Evolutionary conservation across 2,888 invertebrate species (phyloP), one percentile per base, ranked within the genome.

Genomic region (Idaea dimidiata): DNA sequence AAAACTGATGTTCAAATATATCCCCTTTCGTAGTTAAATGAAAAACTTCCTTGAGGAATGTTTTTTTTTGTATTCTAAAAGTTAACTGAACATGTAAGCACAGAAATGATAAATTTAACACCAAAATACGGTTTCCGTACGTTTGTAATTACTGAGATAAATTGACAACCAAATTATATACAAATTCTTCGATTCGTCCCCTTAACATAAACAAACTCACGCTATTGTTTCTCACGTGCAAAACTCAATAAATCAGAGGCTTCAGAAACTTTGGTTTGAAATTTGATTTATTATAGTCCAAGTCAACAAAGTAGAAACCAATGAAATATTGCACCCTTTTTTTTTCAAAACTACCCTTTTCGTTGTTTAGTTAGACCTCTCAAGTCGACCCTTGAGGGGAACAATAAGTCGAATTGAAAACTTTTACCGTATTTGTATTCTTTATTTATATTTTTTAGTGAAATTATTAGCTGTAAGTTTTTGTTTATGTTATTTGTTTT

Each of bases 221-320:
- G 14, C 14, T 4, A 18, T 18, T 56, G 18, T 18, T 56, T 17
- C 17, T 18, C 10, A 16, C 17, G 7, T 1, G 16, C 17, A 56
- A n/a, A 56, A 31, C 56, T 60, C 66, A 66, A 58, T 68, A 67
- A 70, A 68, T 68, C 67, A 68, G 60, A 56, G 66, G 65, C 58
- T 68, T 66, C 33, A n/a, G 7, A 59, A 66, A 66, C 61, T 64
- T 57, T 17, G 58, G 60, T 61, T 55, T 54, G 60, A 62, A 55
- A 33, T 61, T 58, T 67, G 67, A 70, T 70, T 68, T 68, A 66
- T 65, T 59, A 18, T 59, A 56, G 58, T 61, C 66, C 54, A 60
- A 63, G 63, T 63, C 58, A 57, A 62, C 59, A 57, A 62, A 63
- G 56, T 17, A 61, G 59, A 62, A 24, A 24, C 24, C 24, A 24